phyloP scores from a whole-genome alignment of 2,888 invertebrate genomes.

The Drosophila austrosaltans region DNA sequence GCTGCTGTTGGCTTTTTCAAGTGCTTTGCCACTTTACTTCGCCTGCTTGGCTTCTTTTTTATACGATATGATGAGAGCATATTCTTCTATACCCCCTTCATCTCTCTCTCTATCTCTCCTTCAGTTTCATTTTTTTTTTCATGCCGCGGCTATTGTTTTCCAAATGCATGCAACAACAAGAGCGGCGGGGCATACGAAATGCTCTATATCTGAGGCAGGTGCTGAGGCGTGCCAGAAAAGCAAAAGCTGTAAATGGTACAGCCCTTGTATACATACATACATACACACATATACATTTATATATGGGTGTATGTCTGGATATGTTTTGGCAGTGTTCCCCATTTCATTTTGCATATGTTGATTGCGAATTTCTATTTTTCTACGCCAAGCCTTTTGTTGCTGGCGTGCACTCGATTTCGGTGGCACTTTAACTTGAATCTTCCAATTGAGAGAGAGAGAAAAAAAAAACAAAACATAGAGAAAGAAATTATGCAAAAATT shows the following conservation, averaged over 20 bases:
- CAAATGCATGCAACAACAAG: slow-evolving; percentile 38
- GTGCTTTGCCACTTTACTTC: slow-evolving; percentile 54
- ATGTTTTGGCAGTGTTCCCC: slow-evolving; percentile 49
- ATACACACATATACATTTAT: too few relatives aligned
- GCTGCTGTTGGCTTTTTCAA: slow-evolving; percentile 44
- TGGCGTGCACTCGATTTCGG: slow-evolving; percentile 31
- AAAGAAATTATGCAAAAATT: neutral
- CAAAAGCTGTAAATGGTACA: slow-evolving; percentile 40
- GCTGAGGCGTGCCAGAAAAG: slow-evolving; percentile 59
- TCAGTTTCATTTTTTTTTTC: slow-evolving; percentile 20
- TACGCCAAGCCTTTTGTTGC: slow-evolving; percentile 25
- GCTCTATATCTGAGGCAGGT: slow-evolving; percentile 41
- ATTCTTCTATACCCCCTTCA: slow-evolving; percentile 38
- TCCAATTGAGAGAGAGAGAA: neutral
- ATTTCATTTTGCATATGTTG: slow-evolving; percentile 66
- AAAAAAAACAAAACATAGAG: too few relatives aligned
- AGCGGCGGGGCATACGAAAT: neutral
- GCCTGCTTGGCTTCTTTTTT: slow-evolving; percentile 40
- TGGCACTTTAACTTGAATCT: neutral
- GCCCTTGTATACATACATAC: neutral
- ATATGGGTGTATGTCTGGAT: slow-evolving; percentile 6
- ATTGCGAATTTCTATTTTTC: slow-evolving; percentile 62
- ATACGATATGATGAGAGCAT: slow-evolving; percentile 48
- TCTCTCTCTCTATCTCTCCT: neutral
- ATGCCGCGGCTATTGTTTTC: slow-evolving; percentile 51